Percentiles rank a stretch among this genome's conserved stretches.
Evolutionary conservation across 2,888 invertebrate genomes (phyloP).

Genomic region (Dryomyza anilis): DNA sequence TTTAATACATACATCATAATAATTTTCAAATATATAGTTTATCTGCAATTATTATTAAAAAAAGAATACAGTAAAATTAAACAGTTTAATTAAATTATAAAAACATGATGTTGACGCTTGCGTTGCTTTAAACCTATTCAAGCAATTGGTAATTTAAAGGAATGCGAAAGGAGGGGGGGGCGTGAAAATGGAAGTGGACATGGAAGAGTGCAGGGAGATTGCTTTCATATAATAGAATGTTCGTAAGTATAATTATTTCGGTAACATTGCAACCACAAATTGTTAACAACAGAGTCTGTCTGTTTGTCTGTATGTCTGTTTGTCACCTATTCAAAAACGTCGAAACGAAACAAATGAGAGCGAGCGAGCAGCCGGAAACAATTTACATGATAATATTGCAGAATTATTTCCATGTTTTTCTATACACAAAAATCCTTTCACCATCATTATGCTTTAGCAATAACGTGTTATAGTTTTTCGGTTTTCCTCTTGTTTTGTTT

Average conservation of each 20-base stretch:
- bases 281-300: background rate
- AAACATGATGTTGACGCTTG: constrained; percentile 14
- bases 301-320: too few species aligned
- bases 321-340: background rate
- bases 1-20: constrained; percentile 54
- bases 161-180: background rate
- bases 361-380: constrained; percentile 17
- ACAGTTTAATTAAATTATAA: constrained; percentile 19
- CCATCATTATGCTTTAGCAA: background rate
- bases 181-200: background rate
- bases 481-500: constrained; percentile 23
- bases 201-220: background rate
- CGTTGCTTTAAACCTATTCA: constrained; percentile 5
- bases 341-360: constrained; percentile 2
- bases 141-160: constrained; percentile 4
- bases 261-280: constrained; percentile 10
- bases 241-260: background rate
- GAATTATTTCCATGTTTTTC: constrained; percentile 6
- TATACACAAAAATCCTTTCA: constrained; percentile 13
- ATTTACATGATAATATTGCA: constrained; percentile 18
- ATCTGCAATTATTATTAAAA: constrained; percentile 29
- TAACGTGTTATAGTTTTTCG: constrained; percentile 15
- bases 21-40: constrained; percentile 41
- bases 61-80: constrained; percentile 23
- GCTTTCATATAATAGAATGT: background rate